Percentiles rank a stretch among this genome's conserved stretches.
Evolutionary conservation across 2,113 vertebrate species (phyloP).

Genomic region (Petrocephalus microphthalmus): DNA sequence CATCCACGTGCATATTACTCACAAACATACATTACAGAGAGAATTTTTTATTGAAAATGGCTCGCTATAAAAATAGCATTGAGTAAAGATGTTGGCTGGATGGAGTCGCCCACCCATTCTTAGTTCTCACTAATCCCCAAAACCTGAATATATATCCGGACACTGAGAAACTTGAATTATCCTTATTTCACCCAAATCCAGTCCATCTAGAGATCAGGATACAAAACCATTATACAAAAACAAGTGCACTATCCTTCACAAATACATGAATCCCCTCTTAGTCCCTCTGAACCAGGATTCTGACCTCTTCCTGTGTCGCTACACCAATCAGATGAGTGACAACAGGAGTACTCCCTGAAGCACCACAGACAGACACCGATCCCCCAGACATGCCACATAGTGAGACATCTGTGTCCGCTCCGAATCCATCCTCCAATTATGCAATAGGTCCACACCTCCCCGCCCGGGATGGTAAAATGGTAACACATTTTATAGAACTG

Average conservation of each 20-base stretch:
- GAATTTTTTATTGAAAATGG: too few relatives aligned
- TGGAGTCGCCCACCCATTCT: background rate
- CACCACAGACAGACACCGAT: background rate
- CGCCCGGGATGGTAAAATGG: background rate
- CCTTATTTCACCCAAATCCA: background rate
- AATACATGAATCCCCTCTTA: background rate
- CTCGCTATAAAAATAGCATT: background rate
- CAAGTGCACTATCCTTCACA: background rate
- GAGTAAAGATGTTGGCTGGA: background rate
- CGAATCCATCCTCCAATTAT: background rate
- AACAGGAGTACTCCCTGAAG: background rate
- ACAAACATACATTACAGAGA: background rate
- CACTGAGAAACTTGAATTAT: background rate
- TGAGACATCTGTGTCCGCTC: background rate
- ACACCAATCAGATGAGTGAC: background rate
- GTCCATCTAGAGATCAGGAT: background rate
- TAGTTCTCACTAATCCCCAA: background rate
- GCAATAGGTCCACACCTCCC: background rate
- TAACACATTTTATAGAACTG: background rate
- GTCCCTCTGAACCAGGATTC: background rate
- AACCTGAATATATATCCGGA: background rate
- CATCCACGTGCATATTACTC: background rate
- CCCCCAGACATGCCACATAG: background rate
- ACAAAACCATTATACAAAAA: background rate
- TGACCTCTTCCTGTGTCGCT: background rate